phyloP scores from a whole-genome alignment of 2,113 vertebrate genomes.

The Leptobrachium leishanense region DNA sequence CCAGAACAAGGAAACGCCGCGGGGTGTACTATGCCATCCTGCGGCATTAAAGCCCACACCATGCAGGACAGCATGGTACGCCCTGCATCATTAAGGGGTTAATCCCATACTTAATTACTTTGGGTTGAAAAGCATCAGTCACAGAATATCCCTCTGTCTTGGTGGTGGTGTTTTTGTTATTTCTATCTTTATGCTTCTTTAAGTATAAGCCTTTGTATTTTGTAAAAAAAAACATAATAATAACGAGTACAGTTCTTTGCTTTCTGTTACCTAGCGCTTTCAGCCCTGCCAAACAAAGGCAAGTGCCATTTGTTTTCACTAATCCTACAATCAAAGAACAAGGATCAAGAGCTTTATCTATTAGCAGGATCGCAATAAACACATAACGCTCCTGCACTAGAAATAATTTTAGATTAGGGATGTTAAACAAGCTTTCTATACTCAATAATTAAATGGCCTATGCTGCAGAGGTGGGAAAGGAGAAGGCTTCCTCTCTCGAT shows the following conservation, averaged over 20 bases:
- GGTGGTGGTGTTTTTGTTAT: no score
- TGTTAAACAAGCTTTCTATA: conserved; percentile 23
- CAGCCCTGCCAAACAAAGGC: conserved; percentile 9
- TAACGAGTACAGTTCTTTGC: background rate
- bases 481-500: background rate
- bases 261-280: background rate
- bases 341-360: conserved; percentile 15
- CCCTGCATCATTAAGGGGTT: no score
- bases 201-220: background rate
- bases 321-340: conserved; percentile 13
- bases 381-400: background rate
- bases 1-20: no score
- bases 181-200: background rate
- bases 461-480: background rate
- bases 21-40: no score
- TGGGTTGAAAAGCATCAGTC: no score
- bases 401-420: background rate
- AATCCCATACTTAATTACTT: no score
- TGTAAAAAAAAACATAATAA: background rate
- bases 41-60: no score
- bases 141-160: no score
- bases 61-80: no score
- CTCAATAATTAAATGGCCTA: background rate
- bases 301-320: conserved; percentile 16
- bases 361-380: background rate